Conservation (phyloP, 2,797 vertebrate species). For the Melanotaenia nigrans region DNA sequence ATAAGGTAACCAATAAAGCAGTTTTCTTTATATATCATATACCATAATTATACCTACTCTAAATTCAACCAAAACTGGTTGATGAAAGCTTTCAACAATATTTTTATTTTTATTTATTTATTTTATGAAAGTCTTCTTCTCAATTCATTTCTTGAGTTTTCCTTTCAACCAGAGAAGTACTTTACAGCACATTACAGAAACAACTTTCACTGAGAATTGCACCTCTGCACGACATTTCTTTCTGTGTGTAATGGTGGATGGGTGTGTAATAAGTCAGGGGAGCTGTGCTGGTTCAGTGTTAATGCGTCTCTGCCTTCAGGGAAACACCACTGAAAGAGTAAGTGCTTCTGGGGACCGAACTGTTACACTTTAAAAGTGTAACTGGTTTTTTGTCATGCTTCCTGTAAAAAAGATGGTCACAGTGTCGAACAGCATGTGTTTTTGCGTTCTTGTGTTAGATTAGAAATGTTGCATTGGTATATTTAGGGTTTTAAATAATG, state of each 20-base stretch:
- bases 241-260: conserved; percentile 17
- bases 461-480: neutral
- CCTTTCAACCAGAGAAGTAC: neutral
- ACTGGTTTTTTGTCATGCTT: conserved; percentile 46
- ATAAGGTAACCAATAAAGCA: neutral
- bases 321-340: conserved; percentile 75
- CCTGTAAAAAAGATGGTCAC: conserved; percentile 17
- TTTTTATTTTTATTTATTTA: neutral
- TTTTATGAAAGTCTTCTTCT: neutral
- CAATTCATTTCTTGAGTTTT: neutral
- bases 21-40: neutral
- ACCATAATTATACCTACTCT: no score
- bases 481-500: neutral
- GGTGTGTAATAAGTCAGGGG: conserved; percentile 42
- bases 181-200: conserved; percentile 9
- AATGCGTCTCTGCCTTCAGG: conserved; percentile 71
- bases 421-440: neutral
- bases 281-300: conserved; percentile 61
- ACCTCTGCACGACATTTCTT: conserved; percentile 5
- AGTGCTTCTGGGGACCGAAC: conserved; percentile 71
- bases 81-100: neutral
- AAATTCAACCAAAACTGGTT: neutral
- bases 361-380: conserved; percentile 58
- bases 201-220: conserved; percentile 15
- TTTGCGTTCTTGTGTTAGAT: neutral